A percentile compares a stretch with the other conserved stretches of the same genome.
Evolutionary conservation across 2,888 invertebrate genomes (phyloP).

Genomic region (Osedax fenrisi): DNA sequence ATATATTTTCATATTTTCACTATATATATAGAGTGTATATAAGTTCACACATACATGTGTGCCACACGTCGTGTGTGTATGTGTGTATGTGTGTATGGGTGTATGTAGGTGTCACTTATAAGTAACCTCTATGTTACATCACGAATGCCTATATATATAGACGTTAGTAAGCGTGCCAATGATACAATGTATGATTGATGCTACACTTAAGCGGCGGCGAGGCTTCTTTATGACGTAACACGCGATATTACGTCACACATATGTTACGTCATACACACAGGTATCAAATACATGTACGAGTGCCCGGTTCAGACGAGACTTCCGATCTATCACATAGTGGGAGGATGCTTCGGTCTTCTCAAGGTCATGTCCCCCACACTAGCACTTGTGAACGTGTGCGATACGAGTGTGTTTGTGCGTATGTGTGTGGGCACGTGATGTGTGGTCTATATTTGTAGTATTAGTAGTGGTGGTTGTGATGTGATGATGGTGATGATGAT

Average conservation of each 20-base stretch:
- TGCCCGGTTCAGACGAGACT: slow-evolving; percentile 67
- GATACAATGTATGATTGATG: not conserved
- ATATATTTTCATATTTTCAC: too few species aligned
- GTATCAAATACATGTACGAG: slow-evolving; percentile 66
- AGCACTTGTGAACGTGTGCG: too few species aligned
- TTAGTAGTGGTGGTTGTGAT: too few species aligned
- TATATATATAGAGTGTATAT: not conserved
- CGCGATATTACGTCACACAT: too few species aligned
- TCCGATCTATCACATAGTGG: slow-evolving; percentile 72
- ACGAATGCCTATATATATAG: not conserved
- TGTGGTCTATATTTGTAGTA: too few species aligned
- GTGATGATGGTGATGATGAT: too few species aligned
- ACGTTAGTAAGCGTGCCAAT: not conserved
- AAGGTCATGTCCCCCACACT: slow-evolving; percentile 56
- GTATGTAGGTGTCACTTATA: not conserved
- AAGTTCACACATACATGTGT: not conserved
- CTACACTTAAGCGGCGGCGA: too few species aligned
- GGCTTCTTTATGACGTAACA: too few species aligned
- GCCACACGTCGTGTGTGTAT: not conserved
- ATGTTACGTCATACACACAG: too few species aligned
- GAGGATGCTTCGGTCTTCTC: slow-evolving; percentile 63
- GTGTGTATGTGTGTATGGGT: not conserved
- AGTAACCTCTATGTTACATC: not conserved
- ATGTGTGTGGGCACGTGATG: too few species aligned
- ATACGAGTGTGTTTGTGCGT: too few species aligned